Base-by-base conservation (phyloP, 1,140 invertebrate species). In the Lasioglossum baleicum region DNA sequence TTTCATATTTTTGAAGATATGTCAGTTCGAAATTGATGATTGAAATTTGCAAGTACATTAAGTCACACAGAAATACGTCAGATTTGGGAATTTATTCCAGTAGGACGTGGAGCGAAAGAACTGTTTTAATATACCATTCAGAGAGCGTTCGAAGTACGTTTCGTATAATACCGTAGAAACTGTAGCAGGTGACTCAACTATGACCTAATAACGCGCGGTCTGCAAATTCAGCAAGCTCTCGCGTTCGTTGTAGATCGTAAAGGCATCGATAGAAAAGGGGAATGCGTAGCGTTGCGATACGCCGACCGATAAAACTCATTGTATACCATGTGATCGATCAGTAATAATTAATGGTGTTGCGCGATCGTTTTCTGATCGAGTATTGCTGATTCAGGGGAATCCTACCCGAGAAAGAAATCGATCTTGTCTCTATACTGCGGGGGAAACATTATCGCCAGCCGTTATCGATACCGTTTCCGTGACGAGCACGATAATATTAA, bases 261-360 rank as follows among this genome's bases (percentile, higher is more conserved):
- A 70, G 53, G 61, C 61, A 51, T 66, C 56, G 44, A 69, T 48
- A 31, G 11, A 20, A 42, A 58, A 26, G 56, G 5, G 8, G 81
- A 51, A 53, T n/a, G 42, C 48, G 60, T 61, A 75, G 53, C 22
- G 20, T 20, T 13, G 13, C 42, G 48, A 78, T 51, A 82, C 79
- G 74, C 44, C 48, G 63, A 67, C 65, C 66, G 70, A 84, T 84
- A 71, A 83, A 83, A 65, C 22, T 72, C 75, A 48, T 35, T 31
- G 44, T 20, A 58, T 42, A 35, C 48, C 58, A 70, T 40, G 26
- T 56, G 60, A 66, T 78, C 60, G 44, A 80, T 72, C 63, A 60
- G 56, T 56, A 35, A 31, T 51, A 68, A 76, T 58, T 60, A 60
- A 73, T 79, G 13, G 44, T n/a, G 40, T 60, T 64, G 40, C 70